A percentile compares a stretch with the other conserved stretches of the same genome.
Evolutionary conservation across 1,140 invertebrate genomes (phyloP).

Genomic region (Acromyrmex heyeri): DNA sequence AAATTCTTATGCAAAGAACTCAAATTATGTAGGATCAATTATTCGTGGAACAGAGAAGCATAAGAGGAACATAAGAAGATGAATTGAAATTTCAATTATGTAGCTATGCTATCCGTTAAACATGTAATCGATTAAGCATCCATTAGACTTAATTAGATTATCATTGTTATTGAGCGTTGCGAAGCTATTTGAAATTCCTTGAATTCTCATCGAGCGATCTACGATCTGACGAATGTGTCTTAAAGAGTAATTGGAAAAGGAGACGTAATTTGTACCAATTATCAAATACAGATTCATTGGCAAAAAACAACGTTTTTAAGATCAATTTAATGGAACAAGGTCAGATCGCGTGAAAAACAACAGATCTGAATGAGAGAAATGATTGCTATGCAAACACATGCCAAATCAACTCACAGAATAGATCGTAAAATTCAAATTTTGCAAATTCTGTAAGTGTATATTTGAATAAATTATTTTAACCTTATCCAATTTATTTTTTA

Average conservation of each 20-base stretch:
- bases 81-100: background rate
- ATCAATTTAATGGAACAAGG: conserved; percentile 27
- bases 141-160: background rate
- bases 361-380: background rate
- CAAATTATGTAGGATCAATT: background rate
- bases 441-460: background rate
- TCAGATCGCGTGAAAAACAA: conserved; percentile 27
- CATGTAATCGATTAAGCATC: conserved; percentile 16
- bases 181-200: conserved; percentile 5
- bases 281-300: background rate
- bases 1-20: background rate
- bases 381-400: background rate
- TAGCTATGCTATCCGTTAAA: background rate
- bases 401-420: background rate
- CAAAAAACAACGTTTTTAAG: conserved; percentile 4
- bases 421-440: background rate
- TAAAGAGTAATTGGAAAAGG: background rate
- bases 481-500: background rate
- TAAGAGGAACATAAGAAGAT: conserved; percentile 5
- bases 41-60: background rate
- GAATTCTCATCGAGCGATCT: background rate
- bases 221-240: background rate
- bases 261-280: conserved; percentile 9
- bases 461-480: conserved; percentile 10
- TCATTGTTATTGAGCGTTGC: background rate